Base-by-base conservation (phyloP, 2,888 invertebrate species). In the Sinelater perroti region DNA sequence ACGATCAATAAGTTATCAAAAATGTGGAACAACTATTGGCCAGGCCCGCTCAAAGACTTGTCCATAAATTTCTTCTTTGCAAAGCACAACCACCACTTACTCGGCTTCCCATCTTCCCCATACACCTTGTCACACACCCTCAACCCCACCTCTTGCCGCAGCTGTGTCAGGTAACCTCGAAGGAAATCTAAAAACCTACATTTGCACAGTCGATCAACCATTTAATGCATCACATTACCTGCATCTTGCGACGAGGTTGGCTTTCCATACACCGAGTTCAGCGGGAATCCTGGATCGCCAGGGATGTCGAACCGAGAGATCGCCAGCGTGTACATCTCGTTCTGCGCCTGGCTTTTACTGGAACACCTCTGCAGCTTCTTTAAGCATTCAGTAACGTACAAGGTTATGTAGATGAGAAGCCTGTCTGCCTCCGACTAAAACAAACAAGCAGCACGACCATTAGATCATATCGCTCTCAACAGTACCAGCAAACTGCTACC, bases 71-170 rank as follows among this genome's bases (percentile, higher is more conserved):
- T 97, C 86, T 97, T 96, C 76, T 97, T 97, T 18, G 97, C 92
- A 81, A 99, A 99, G 77, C 99, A 99, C 53, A 97, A 82, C 99
- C 99, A 99, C 99, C 99, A 99, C 81, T 99, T 99, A 75, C 93
- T 95, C 5, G 98, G 97, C 73, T 95, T 96, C 4, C 95, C 96
- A 75, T 94, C 94, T 63, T 92, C 92, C 35, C 87, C 88, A 78
- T 95, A 97, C 1, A 93, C 98, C 80, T 90, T 93, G 58, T 97
- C 97, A 76, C 93, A 88, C 8, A 99, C 87, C 64, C 99, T 85
- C 49, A 85, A 80, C 1, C 98, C 97, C 18, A 95, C 93, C 80
- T 99, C 99, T 79, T 98, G 97, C 55, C 99, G 83, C 60, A 98
- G 77, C 80, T 99, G 99, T 65, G 91, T 90, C 58, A 99, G 80